A percentile compares a stretch with the other conserved stretches of the same genome.
phyloP scores from a whole-genome alignment of 2,888 invertebrate species.

The Brachypalpus laphriformis region DNA sequence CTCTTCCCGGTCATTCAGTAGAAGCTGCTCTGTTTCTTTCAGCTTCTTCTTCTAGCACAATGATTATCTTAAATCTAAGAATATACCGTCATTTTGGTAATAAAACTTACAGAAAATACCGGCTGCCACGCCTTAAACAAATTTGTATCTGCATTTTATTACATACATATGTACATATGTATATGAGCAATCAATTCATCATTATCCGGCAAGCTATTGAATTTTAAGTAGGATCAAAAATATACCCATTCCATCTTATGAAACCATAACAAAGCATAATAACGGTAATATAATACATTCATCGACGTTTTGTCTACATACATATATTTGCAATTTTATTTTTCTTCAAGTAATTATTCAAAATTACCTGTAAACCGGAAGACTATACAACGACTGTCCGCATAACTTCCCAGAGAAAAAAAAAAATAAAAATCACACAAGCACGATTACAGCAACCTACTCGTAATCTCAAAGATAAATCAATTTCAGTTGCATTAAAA shows the following conservation, averaged over 20 bases:
- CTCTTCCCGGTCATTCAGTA: neutral
- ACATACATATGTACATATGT: too few relatives aligned
- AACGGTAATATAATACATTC: neutral
- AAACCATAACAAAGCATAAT: neutral
- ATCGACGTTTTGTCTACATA: neutral
- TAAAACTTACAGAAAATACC: neutral
- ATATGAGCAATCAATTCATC: neutral
- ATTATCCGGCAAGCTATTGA: neutral
- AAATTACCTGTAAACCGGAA: constrained; percentile 10
- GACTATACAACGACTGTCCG: neutral
- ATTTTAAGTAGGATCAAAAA: neutral
- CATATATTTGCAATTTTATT: neutral
- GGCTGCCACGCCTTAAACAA: neutral
- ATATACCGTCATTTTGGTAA: neutral
- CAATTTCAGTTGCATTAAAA: constrained; percentile 11
- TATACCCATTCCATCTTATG: neutral
- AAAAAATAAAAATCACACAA: neutral
- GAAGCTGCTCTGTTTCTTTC: neutral
- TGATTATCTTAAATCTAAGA: neutral
- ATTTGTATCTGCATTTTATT: too few relatives aligned
- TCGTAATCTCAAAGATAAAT: neutral
- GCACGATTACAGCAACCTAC: neutral
- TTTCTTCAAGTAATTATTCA: neutral
- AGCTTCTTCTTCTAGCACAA: neutral
- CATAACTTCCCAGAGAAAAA: neutral